Conservation (phyloP, 2,797 vertebrate species). For the Denticeps clupeoides region DNA sequence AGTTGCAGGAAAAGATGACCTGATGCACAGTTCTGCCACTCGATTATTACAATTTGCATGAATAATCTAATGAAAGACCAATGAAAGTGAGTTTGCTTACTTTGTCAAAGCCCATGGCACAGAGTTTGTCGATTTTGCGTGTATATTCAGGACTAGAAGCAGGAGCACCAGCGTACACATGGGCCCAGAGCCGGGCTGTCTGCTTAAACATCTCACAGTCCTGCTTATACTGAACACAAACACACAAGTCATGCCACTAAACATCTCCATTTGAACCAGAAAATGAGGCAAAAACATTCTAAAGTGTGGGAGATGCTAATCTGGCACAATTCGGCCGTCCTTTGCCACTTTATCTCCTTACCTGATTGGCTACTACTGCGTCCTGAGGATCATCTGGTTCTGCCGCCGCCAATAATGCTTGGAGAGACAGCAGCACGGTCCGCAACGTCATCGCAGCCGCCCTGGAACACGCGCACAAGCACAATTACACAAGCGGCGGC, state of each 20-base stretch:
- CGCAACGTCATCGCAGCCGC: constrained; percentile 97
- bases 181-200: constrained; percentile 93
- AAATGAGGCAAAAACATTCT: too few species aligned
- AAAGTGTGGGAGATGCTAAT: background rate
- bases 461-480: constrained; percentile 55
- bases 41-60: too few species aligned
- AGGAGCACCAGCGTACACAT: constrained; percentile 90
- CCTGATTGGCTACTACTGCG: constrained; percentile 97
- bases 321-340: background rate
- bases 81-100: constrained; percentile 58
- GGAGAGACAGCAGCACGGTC: constrained; percentile 94
- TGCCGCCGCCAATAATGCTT: constrained; percentile 91
- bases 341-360: constrained; percentile 29
- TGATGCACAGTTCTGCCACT: too few species aligned
- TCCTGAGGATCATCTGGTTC: constrained; percentile 98
- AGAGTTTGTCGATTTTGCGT: constrained; percentile 98
- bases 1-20: too few species aligned
- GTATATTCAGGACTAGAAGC: constrained; percentile 94
- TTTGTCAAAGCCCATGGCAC: constrained; percentile 99
- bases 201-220: constrained; percentile 99
- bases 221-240: constrained; percentile 78
- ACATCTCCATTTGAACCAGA: too few species aligned
- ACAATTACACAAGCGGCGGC: constrained; percentile 7
- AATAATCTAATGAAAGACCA: too few species aligned
- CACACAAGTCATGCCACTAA: background rate